phyloP scores from a whole-genome alignment of 1,140 invertebrate species.

The Stegodyphus mimosarum region DNA sequence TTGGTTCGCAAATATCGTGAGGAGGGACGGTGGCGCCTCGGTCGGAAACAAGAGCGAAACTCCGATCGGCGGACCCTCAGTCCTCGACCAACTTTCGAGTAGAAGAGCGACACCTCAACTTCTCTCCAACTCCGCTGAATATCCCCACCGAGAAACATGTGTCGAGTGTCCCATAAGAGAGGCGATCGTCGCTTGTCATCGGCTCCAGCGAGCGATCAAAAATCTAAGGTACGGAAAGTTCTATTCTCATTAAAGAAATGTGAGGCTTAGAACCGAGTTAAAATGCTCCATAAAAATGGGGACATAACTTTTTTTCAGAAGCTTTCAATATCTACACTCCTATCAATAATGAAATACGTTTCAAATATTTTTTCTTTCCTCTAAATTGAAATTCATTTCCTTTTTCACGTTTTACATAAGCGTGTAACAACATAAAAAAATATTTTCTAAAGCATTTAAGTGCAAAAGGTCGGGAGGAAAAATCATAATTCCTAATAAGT shows the following conservation, averaged over 20 bases:
- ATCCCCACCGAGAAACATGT: neutral
- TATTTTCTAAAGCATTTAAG: too few species aligned
- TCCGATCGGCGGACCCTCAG: conserved; percentile 1
- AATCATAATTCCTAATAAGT: too few species aligned
- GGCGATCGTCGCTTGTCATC: neutral
- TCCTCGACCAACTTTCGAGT: conserved; percentile 12
- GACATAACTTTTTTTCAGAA: too few species aligned
- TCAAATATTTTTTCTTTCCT: too few species aligned
- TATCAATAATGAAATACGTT: too few species aligned
- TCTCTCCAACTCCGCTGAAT: neutral
- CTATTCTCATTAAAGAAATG: neutral
- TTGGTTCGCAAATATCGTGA: conserved; percentile 10
- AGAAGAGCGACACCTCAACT: neutral
- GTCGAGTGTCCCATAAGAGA: conserved; percentile 10
- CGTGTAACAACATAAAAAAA: too few species aligned
- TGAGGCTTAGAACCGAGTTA: too few species aligned
- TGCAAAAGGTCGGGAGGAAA: too few species aligned
- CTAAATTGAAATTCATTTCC: too few species aligned
- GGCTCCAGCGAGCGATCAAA: neutral
- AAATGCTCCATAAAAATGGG: too few species aligned
- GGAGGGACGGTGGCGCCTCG: conserved; percentile 14
- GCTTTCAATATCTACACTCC: too few species aligned
- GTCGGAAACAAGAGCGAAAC: conserved; percentile 11
- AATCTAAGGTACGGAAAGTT: conserved; percentile 24
- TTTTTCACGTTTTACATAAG: too few species aligned